Percentiles rank a stretch among this genome's conserved stretches.
Evolutionary conservation across 2,888 invertebrate species (phyloP).

Genomic region (Mesoligia furuncula): DNA sequence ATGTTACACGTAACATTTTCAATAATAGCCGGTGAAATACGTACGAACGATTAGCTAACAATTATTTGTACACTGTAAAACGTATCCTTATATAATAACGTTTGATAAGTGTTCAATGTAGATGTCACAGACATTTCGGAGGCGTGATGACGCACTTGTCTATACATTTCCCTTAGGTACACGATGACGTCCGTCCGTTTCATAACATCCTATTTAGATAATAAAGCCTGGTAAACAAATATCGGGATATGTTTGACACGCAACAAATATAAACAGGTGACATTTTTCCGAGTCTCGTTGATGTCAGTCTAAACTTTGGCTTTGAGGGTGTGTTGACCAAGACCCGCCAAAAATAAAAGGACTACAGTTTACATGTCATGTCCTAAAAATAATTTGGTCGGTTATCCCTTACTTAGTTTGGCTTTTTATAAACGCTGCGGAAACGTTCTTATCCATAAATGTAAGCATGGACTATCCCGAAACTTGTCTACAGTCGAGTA

Average conservation of each 20-base stretch:
- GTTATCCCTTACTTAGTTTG: no score
- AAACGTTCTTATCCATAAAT: not conserved
- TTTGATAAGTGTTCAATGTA: constrained; percentile 59
- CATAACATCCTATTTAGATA: constrained; percentile 83
- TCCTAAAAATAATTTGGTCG: not conserved
- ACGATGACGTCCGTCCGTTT: constrained; percentile 79
- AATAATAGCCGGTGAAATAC: constrained; percentile 32
- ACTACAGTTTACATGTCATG: constrained; percentile 34
- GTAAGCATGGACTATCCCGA: no score
- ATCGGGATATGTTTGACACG: constrained; percentile 69
- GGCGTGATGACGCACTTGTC: constrained; percentile 80
- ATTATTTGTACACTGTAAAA: constrained; percentile 51
- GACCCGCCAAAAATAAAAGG: constrained; percentile 37
- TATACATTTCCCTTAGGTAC: constrained; percentile 72
- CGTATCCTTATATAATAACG: constrained; percentile 60
- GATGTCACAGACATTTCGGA: constrained; percentile 70
- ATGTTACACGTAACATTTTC: constrained; percentile 31
- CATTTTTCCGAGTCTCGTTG: constrained; percentile 73
- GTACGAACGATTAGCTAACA: constrained; percentile 54
- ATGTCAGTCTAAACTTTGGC: constrained; percentile 61
- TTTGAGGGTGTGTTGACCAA: constrained; percentile 64
- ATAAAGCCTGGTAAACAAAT: constrained; percentile 79
- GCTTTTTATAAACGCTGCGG: not conserved
- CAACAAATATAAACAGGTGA: constrained; percentile 74
- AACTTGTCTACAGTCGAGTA: not conserved